Percentiles rank a stretch among this genome's conserved stretches.
These are phyloP conservation scores for Merodon equestris DNA, from an alignment of 2,888 invertebrate genomes.

Conservation along the genomic window DNA sequence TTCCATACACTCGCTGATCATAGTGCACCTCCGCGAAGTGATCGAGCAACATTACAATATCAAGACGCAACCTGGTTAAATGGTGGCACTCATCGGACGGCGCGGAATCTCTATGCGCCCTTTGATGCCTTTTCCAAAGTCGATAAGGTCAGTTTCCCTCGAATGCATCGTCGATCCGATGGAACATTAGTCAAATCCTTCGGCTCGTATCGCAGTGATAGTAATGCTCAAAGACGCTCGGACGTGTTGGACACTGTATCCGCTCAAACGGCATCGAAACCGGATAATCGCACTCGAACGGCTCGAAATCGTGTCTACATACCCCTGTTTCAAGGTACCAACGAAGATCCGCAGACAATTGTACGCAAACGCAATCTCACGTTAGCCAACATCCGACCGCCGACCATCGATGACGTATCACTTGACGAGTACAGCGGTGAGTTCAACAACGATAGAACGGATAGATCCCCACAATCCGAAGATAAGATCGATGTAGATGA, in stretches of 20 bases:
- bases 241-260: conserved; percentile 68
- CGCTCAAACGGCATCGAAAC: conserved; percentile 31
- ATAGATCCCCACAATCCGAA: conserved; percentile 71
- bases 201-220: conserved; percentile 74
- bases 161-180: conserved; percentile 74
- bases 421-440: conserved; percentile 73
- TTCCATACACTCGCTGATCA: conserved; percentile 42
- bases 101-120: conserved; percentile 78
- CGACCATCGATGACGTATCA: conserved; percentile 72
- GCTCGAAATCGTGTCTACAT: conserved; percentile 77
- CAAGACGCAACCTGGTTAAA: conserved; percentile 20
- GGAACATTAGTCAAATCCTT: conserved; percentile 76
- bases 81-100: conserved; percentile 69
- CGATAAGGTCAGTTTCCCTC: conserved; percentile 76
- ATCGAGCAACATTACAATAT: conserved; percentile 24
- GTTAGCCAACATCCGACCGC: conserved; percentile 74
- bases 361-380: conserved; percentile 73
- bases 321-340: conserved; percentile 71
- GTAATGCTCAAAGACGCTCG: conserved; percentile 72
- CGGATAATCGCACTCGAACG: conserved; percentile 73
- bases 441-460: conserved; percentile 72
- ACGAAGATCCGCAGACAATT: conserved; percentile 54
- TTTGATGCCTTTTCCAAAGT: conserved; percentile 76
- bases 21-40: conserved; percentile 24
- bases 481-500: conserved; percentile 71